Evolutionary conservation across 1,140 invertebrate genomes (phyloP).

Genomic region (Papilio helenus): DNA sequence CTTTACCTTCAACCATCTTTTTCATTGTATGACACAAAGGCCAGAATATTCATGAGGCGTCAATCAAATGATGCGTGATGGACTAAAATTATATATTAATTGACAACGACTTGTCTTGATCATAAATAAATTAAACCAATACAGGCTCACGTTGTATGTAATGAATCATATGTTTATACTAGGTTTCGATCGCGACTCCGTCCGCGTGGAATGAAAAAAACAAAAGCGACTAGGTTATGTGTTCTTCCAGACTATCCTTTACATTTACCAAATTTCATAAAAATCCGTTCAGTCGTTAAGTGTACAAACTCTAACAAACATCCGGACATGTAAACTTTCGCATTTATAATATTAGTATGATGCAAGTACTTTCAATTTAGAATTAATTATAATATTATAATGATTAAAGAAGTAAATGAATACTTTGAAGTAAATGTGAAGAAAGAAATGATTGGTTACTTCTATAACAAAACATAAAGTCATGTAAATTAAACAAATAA

Average conservation of each 20-base stretch:
- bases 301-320: no score
- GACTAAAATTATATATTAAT: slow-evolving; percentile 18
- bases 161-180: slow-evolving; percentile 10
- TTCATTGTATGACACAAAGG: background rate
- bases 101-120: background rate
- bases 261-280: no score
- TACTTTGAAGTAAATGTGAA: background rate
- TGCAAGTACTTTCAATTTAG: no score
- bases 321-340: no score
- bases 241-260: no score
- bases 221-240: no score
- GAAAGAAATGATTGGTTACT: background rate
- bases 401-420: background rate
- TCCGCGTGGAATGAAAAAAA: no score
- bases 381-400: background rate
- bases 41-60: slow-evolving; percentile 8
- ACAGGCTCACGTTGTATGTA: background rate
- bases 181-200: no score
- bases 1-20: background rate
- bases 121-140: slow-evolving; percentile 4
- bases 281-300: no score
- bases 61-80: slow-evolving; percentile 25
- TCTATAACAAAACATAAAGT: no score
- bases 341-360: no score
- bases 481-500: no score